Base-by-base conservation (phyloP, 2,113 vertebrate species). In the Pseudolaguvia tuberculata region DNA sequence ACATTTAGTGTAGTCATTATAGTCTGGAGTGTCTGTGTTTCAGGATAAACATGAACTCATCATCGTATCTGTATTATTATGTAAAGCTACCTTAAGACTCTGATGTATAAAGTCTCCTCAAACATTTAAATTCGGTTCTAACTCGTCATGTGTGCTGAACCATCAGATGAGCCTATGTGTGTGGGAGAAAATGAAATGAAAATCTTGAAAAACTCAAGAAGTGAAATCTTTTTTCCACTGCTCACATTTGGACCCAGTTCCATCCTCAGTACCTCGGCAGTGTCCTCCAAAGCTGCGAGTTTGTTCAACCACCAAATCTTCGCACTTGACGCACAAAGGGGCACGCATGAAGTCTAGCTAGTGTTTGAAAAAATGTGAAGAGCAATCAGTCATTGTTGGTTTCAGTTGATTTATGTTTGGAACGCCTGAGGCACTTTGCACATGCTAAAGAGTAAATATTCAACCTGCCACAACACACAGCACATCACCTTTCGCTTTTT, bases 381-480 rank as follows among this genome's bases (percentile, higher is more conserved):
- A 65, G 51, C 45, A 27, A 56, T 45, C 69, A 63, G 74, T 73
- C 25, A 42, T n/a, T n/a, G n/a, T n/a, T n/a, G n/a, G n/a, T 72
- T 58, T 8, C 27, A 47, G 5, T 20, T 5, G 9, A 14, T 51
- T n/a, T 25, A 17, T 18, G 5, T 52, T 73, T 59, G 62, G 47
- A 68, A 52, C 42, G 25, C 35, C 42, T 23, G 20, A 42, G 27
- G 20, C 48, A 67, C 48, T 17, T 50, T 7, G 3, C 17, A 18
- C 39, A 48, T 47, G 62, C 61, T 29, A 72, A 72, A 2, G 74
- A 31, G 70, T 77, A 73, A 73, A 77, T 45, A 51, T 53, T 25
- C 78, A 13, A 27, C 59, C 21, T 13, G 29, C 5, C 72, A 55
- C 45, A 67, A 56, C n/a, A 8, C 20, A 29, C 11, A 55, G 61